A percentile compares a stretch with the other conserved stretches of the same genome.
Conservation (phyloP, 2,113 vertebrate genomes). For the Ammospiza caudacuta region DNA sequence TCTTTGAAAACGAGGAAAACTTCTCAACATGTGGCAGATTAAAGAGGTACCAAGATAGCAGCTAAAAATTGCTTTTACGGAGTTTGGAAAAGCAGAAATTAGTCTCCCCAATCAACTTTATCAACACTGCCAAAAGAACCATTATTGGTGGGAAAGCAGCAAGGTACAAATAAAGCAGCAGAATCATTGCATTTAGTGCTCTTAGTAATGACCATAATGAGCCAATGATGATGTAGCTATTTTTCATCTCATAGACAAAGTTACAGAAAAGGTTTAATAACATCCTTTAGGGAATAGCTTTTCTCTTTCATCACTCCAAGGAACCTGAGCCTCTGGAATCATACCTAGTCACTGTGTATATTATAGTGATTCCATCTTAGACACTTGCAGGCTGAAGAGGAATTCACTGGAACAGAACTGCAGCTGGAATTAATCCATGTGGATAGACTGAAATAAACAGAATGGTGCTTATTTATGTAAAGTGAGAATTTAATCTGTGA, state of each 20-base stretch:
- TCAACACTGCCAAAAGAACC: neutral
- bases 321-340: neutral
- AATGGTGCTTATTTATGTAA: neutral
- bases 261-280: neutral
- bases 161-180: neutral
- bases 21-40: neutral
- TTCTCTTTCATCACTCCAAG: neutral
- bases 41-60: neutral
- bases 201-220: neutral
- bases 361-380: neutral
- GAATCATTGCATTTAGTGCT: neutral
- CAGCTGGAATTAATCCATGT: neutral
- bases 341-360: neutral
- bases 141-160: neutral
- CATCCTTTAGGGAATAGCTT: neutral
- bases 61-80: neutral
- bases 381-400: neutral
- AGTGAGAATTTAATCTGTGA: neutral
- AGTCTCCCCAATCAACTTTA: neutral
- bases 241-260: neutral
- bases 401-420: neutral
- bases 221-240: neutral
- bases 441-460: neutral
- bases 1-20: neutral
- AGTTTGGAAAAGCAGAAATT: neutral